A percentile compares a stretch with the other conserved stretches of the same genome.
These are phyloP conservation scores for Hydrochoerus hydrochaeris DNA, from an alignment of 2,113 vertebrate species.

Conservation along the genomic window DNA sequence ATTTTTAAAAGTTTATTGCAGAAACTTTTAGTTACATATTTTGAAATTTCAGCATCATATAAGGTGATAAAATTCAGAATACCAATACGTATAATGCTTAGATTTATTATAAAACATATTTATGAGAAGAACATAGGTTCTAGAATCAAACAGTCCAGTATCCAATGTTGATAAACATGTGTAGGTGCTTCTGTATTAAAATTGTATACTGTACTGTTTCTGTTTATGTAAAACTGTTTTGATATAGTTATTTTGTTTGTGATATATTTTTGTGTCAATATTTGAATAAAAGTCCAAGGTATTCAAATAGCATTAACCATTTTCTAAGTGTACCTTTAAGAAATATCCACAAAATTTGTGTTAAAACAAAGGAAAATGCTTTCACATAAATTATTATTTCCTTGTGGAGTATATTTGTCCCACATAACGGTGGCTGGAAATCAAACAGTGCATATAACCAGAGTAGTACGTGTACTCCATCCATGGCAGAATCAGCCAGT, in stretches of 20 bases:
- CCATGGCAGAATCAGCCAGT: background rate
- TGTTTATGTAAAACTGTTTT: conserved; percentile 13
- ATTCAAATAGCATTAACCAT: background rate
- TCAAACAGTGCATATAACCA: background rate
- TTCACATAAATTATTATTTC: background rate
- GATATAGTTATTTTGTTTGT: background rate
- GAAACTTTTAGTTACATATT: background rate
- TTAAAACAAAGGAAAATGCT: conserved; percentile 12
- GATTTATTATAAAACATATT: conserved; percentile 22
- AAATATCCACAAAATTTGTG: background rate
- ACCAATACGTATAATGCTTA: background rate
- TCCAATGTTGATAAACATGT: background rate
- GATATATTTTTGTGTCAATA: background rate
- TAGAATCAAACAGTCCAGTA: background rate
- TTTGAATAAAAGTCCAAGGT: background rate
- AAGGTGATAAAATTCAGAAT: conserved; percentile 9
- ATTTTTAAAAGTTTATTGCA: background rate
- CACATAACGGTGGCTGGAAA: background rate
- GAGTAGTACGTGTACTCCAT: background rate
- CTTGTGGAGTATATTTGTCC: background rate
- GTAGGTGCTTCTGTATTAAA: background rate
- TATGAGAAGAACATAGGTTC: background rate
- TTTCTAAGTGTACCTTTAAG: background rate
- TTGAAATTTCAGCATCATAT: conserved; percentile 26
- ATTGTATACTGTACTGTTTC: background rate